Evolutionary conservation across 2,888 invertebrate species (phyloP).

Genomic region (Netelia melanura): DNA sequence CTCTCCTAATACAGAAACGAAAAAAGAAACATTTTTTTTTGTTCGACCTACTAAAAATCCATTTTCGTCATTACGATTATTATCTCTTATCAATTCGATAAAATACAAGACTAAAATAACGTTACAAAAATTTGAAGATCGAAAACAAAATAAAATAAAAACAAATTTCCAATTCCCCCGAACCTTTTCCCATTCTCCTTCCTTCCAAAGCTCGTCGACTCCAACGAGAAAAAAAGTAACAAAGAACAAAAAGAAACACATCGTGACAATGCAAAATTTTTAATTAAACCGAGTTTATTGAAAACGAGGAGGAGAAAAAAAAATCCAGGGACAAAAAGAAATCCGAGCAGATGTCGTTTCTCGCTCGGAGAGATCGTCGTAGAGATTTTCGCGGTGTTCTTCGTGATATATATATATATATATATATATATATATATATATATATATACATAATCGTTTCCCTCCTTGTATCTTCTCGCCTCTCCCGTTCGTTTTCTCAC

Average conservation of each 20-base stretch:
- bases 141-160: too few species aligned
- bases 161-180: too few species aligned
- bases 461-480: not conserved
- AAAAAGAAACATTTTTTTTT: too few species aligned
- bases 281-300: slow-evolving; percentile 6
- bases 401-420: not conserved
- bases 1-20: too few species aligned
- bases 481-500: slow-evolving; percentile 59
- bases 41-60: too few species aligned
- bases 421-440: not conserved
- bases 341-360: slow-evolving; percentile 24
- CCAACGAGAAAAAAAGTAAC: too few species aligned
- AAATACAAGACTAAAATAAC: too few species aligned
- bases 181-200: too few species aligned
- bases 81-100: not conserved
- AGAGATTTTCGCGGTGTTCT: not conserved
- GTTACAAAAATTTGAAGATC: too few species aligned
- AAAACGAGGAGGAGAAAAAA: slow-evolving; percentile 1
- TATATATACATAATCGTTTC: not conserved
- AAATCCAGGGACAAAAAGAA: not conserved
- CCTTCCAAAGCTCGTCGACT: too few species aligned
- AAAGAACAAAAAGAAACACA: not conserved
- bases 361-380: not conserved
- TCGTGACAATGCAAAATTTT: slow-evolving; percentile 2
- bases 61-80: not conserved